Conservation (phyloP, 1,140 invertebrate species). For the Ips typographus region DNA sequence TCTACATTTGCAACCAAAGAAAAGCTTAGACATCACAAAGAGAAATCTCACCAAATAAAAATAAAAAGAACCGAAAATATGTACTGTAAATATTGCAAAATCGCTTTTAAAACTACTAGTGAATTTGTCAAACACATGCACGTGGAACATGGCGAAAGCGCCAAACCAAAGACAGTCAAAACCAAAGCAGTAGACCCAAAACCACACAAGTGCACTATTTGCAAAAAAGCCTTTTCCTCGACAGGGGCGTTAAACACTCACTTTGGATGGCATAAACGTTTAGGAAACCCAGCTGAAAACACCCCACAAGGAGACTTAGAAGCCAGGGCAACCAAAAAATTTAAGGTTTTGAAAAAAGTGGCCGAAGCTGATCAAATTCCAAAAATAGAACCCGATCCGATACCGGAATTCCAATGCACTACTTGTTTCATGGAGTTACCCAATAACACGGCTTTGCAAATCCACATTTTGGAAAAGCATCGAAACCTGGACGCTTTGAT, state of each 20-base stretch:
- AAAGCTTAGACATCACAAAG: slow-evolving; percentile 43
- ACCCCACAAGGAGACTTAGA: slow-evolving; percentile 11
- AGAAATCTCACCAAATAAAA: slow-evolving; percentile 33
- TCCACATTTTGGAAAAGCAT: slow-evolving; percentile 47
- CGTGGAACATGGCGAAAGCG: slow-evolving; percentile 39
- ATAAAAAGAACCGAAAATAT: slow-evolving; percentile 21
- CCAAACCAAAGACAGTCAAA: slow-evolving; percentile 32
- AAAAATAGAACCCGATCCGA: slow-evolving; percentile 30
- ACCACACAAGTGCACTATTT: slow-evolving; percentile 38
- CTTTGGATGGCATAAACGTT: slow-evolving; percentile 47
- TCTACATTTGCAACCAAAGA: slow-evolving; percentile 40
- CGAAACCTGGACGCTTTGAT: slow-evolving; percentile 43
- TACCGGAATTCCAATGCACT: slow-evolving; percentile 36
- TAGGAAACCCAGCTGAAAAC: neutral
- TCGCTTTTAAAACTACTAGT: slow-evolving; percentile 36
- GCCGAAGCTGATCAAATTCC: neutral
- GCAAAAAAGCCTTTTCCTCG: slow-evolving; percentile 42
- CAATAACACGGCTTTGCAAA: slow-evolving; percentile 46
- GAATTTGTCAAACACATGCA: slow-evolving; percentile 40
- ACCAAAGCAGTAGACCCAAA: slow-evolving; percentile 3
- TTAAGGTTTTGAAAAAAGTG: slow-evolving; percentile 30
- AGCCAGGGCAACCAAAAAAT: slow-evolving; percentile 20
- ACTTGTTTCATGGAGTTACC: slow-evolving; percentile 41
- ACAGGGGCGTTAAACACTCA: slow-evolving; percentile 43
- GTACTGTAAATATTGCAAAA: slow-evolving; percentile 46